These are phyloP conservation scores for Halocynthia roretzi DNA, from an alignment of 23 tunicate species.

Conservation along the genomic window DNA sequence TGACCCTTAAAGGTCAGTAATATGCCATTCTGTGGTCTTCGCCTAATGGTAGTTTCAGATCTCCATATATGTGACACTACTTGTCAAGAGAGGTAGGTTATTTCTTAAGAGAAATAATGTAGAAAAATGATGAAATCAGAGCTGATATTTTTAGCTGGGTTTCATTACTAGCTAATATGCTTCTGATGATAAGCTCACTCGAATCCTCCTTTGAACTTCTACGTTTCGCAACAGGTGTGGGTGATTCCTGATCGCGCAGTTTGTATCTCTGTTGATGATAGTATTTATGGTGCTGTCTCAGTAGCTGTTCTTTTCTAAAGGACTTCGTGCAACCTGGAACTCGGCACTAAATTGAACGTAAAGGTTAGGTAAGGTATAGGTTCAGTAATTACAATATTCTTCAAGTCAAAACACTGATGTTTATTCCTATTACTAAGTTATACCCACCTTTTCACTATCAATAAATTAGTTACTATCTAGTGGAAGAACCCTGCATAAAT, in stretches of 20 bases:
- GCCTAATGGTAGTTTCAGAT: too few species aligned
- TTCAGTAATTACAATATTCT: neutral
- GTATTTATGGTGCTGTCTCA: constrained; percentile 67
- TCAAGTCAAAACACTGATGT: neutral
- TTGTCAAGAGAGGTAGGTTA: too few species aligned
- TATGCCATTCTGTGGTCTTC: too few species aligned
- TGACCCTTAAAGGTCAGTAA: too few species aligned
- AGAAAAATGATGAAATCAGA: too few species aligned
- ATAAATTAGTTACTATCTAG: neutral
- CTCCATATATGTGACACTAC: too few species aligned
- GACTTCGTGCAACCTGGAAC: constrained; percentile 79
- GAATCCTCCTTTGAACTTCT: constrained; percentile 44
- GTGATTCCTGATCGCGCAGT: constrained; percentile 52
- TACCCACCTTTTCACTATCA: neutral
- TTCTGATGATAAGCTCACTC: neutral
- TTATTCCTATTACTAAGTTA: neutral
- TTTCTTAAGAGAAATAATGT: too few species aligned
- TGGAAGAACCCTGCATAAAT: too few species aligned
- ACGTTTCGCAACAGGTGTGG: constrained; percentile 23
- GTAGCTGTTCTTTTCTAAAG: constrained; percentile 52
- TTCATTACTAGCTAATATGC: too few species aligned
- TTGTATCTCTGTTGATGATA: constrained; percentile 64
- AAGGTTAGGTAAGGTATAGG: neutral
- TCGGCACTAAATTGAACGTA: constrained; percentile 35
- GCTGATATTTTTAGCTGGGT: too few species aligned